These are phyloP conservation scores for Amiota mariae DNA, from an alignment of 2,888 invertebrate species.

Conservation along the genomic window DNA sequence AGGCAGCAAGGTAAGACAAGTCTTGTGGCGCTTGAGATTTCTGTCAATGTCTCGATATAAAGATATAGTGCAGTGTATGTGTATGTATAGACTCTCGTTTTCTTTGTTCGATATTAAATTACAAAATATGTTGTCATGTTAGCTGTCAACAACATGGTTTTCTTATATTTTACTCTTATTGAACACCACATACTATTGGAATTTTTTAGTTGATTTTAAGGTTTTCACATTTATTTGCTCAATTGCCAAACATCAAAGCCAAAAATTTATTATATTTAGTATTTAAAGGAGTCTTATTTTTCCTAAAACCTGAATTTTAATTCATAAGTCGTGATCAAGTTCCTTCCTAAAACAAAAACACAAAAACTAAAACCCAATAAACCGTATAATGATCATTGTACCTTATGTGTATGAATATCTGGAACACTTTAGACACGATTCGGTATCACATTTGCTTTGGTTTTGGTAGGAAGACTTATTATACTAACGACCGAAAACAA, in stretches of 20 bases:
- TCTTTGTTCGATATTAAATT: slow-evolving; percentile 56
- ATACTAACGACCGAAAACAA: too few relatives aligned
- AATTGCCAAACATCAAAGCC: too few relatives aligned
- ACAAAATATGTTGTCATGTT: slow-evolving; percentile 62
- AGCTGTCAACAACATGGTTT: slow-evolving; percentile 46
- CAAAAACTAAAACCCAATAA: too few relatives aligned
- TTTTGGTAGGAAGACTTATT: too few relatives aligned
- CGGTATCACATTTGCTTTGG: background rate
- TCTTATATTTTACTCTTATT: background rate
- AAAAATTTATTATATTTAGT: too few relatives aligned
- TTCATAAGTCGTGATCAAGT: slow-evolving; percentile 6
- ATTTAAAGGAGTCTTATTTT: too few relatives aligned
- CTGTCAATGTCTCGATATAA: too few relatives aligned
- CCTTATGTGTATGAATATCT: background rate
- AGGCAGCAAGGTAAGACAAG: too few relatives aligned
- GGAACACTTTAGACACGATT: slow-evolving; percentile 26
- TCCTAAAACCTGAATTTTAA: background rate
- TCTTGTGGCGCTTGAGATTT: too few relatives aligned
- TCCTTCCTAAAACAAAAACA: background rate
- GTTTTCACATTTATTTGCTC: too few relatives aligned
- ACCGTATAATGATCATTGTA: background rate
- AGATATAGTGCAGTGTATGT: too few relatives aligned
- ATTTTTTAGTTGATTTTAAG: too few relatives aligned
- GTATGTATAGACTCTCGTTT: background rate
- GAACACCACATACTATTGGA: background rate